phyloP scores from a whole-genome alignment of 1,140 invertebrate genomes.

The Hyposmocoma kahamanoa region DNA sequence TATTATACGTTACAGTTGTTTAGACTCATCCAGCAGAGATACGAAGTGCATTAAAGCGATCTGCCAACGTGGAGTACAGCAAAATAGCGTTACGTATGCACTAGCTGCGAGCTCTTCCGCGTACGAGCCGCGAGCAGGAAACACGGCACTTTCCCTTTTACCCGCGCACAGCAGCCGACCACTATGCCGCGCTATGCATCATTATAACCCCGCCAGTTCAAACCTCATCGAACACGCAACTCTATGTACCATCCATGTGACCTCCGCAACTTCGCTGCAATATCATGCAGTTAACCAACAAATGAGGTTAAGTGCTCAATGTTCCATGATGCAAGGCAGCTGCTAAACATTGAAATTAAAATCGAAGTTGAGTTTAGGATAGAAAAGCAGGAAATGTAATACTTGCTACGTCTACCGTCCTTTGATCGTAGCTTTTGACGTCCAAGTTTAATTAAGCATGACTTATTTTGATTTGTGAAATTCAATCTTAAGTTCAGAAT shows the following conservation, averaged over 20 bases:
- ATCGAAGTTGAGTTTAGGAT: conserved; percentile 16
- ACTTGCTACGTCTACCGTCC: too few relatives aligned
- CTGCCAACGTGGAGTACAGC: conserved; percentile 17
- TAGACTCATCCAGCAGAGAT: not conserved
- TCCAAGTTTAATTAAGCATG: too few relatives aligned
- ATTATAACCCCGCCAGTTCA: conserved; percentile 41
- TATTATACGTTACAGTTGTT: not conserved
- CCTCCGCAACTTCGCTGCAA: conserved; percentile 26
- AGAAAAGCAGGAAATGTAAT: conserved; percentile 6
- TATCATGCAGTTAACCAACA: conserved; percentile 62
- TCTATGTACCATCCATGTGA: conserved; percentile 1
- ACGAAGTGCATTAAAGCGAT: not conserved
- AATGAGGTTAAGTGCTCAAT: conserved; percentile 63
- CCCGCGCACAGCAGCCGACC: conserved; percentile 63
- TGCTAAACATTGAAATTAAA: conserved; percentile 46
- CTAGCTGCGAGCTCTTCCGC: conserved; percentile 47
- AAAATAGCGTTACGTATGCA: conserved; percentile 44
- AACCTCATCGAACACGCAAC: conserved; percentile 17
- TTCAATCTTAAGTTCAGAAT: too few relatives aligned
- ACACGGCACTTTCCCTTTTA: conserved; percentile 68
- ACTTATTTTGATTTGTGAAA: too few relatives aligned
- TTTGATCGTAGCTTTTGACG: too few relatives aligned
- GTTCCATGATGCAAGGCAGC: conserved; percentile 46
- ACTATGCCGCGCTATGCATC: conserved; percentile 52
- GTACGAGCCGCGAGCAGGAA: conserved; percentile 66